phyloP scores from a whole-genome alignment of 2,113 vertebrate genomes.

The Willisornis vidua region DNA sequence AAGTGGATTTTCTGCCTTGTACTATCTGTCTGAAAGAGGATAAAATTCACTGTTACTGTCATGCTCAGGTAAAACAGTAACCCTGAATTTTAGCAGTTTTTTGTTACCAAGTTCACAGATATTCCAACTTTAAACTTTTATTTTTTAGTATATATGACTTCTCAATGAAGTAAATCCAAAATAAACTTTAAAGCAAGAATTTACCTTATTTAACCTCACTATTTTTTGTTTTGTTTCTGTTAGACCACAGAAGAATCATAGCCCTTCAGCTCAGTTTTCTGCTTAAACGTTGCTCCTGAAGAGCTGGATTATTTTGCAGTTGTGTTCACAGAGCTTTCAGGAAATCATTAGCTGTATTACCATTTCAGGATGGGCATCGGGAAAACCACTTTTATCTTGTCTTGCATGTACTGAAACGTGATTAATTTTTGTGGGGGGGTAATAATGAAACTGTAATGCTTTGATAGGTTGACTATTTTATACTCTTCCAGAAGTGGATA shows the following conservation, averaged over 20 bases:
- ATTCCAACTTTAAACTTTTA: background rate
- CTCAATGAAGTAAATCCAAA: background rate
- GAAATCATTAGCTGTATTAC: slow-evolving; percentile 37
- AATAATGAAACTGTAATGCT: background rate
- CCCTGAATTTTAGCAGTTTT: background rate
- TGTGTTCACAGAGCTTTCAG: background rate
- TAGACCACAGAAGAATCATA: background rate
- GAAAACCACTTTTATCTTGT: slow-evolving; percentile 8
- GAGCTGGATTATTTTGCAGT: slow-evolving; percentile 48
- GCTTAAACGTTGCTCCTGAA: slow-evolving; percentile 36
- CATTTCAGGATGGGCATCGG: background rate
- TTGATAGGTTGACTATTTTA: background rate
- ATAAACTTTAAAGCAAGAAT: background rate
- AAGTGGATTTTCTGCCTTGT: slow-evolving; percentile 24
- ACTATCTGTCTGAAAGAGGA: background rate
- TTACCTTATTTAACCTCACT: background rate
- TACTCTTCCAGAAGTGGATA: background rate
- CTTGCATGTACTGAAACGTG: background rate
- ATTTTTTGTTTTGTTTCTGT: background rate
- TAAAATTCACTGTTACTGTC: background rate
- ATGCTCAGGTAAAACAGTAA: background rate
- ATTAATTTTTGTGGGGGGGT: background rate
- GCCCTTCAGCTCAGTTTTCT: slow-evolving; percentile 26
- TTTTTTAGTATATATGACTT: background rate
- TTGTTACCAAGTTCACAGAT: background rate